Percentiles rank a stretch among this genome's conserved stretches.
Conservation (phyloP, 2,113 vertebrate genomes). For the Xiphophorus hellerii region DNA sequence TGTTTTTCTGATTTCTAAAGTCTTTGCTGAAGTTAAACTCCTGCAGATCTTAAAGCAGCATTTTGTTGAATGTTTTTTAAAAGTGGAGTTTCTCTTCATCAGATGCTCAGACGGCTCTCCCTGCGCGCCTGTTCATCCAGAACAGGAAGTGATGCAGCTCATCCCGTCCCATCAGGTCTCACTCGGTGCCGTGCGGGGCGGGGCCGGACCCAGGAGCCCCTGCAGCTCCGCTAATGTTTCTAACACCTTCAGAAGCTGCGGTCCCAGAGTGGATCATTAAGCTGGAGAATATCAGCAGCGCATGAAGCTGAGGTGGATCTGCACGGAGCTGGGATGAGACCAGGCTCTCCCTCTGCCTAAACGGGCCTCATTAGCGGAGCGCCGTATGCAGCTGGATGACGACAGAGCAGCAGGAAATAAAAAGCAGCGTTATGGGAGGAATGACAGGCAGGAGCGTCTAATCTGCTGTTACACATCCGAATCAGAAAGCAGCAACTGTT, state of each 20-base stretch:
- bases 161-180: conserved; percentile 57
- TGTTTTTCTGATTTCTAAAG: no score
- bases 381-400: conserved; percentile 28
- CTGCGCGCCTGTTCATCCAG: not conserved
- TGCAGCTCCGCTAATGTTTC: conserved; percentile 51
- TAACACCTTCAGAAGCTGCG: conserved; percentile 52
- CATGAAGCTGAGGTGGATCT: conserved; percentile 62
- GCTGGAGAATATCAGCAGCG: conserved; percentile 56
- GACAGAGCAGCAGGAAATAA: conserved; percentile 3
- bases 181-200: conserved; percentile 46
- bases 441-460: conserved; percentile 58
- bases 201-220: conserved; percentile 59
- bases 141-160: conserved; percentile 44
- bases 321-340: conserved; percentile 52
- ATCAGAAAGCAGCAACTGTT: conserved; percentile 56
- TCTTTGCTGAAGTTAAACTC: not conserved
- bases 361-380: conserved; percentile 66
- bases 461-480: conserved; percentile 61
- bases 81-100: conserved; percentile 10
- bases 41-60: conserved; percentile 9
- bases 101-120: no score
- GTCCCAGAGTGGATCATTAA: conserved; percentile 76
- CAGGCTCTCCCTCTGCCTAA: conserved; percentile 57
- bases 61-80: conserved; percentile 11
- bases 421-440: conserved; percentile 32